These are phyloP conservation scores for Meriones unguiculatus DNA, from an alignment of 2,113 vertebrate species.

Conservation along the genomic window DNA sequence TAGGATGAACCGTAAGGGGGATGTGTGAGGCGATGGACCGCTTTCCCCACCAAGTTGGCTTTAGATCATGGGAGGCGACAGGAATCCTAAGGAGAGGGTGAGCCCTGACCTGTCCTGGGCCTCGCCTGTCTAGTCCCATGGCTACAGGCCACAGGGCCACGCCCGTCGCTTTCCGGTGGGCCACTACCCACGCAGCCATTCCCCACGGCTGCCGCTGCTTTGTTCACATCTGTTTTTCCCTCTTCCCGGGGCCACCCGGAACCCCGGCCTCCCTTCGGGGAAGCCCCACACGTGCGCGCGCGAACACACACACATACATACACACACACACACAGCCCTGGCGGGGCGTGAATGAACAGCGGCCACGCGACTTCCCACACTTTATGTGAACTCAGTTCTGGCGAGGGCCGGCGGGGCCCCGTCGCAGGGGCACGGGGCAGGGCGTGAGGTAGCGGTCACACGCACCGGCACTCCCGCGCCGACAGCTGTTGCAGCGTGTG, in stretches of 20 bases:
- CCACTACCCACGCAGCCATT: too few relatives aligned
- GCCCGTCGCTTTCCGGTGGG: background rate
- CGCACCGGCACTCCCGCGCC: constrained; percentile 95
- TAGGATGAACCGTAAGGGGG: background rate
- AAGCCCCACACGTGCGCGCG: background rate
- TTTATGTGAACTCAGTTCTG: constrained; percentile 66
- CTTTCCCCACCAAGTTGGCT: background rate
- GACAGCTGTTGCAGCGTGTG: constrained; percentile 95
- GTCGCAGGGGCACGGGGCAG: background rate
- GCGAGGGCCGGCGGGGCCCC: background rate
- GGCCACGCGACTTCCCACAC: constrained; percentile 23
- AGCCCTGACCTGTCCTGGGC: background rate
- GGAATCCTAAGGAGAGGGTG: background rate
- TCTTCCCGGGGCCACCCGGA: background rate
- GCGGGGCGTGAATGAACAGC: background rate
- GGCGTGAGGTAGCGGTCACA: constrained; percentile 90
- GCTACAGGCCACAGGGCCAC: background rate
- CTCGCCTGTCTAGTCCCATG: background rate
- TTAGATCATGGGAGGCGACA: background rate
- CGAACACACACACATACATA: too few relatives aligned
- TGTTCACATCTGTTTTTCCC: background rate
- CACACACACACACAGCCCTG: too few relatives aligned
- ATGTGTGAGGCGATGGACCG: background rate
- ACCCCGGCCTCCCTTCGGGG: rapidly evolving
- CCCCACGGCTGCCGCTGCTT: background rate